Evolutionary conservation across 2,888 invertebrate genomes (phyloP).

Genomic region (Pilophorus perplexus): DNA sequence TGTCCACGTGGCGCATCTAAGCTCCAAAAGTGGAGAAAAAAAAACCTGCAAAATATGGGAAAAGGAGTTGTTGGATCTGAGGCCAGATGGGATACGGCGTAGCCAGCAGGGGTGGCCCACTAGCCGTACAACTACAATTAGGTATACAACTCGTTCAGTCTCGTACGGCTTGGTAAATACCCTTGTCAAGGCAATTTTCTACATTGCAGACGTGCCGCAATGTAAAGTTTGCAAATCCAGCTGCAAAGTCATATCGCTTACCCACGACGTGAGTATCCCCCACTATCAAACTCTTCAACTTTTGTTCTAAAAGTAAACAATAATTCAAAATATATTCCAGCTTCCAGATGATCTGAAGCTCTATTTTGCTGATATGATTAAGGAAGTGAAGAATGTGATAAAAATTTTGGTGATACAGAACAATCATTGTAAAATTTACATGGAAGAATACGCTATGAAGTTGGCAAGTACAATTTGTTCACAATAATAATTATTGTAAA

Average conservation of each 20-base stretch:
- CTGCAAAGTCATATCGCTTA: conserved; percentile 40
- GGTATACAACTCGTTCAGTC: no score
- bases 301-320: neutral
- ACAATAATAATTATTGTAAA: neutral
- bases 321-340: conserved; percentile 18
- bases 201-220: conserved; percentile 24
- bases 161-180: no score
- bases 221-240: conserved; percentile 34
- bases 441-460: conserved; percentile 42
- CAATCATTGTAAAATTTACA: conserved; percentile 43
- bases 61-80: no score
- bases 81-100: no score
- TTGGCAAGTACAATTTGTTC: conserved; percentile 31
- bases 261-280: conserved; percentile 41
- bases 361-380: conserved; percentile 39
- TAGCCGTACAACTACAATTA: no score
- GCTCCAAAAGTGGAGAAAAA: no score
- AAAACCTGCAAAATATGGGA: no score
- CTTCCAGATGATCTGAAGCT: conserved; percentile 41
- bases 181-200: no score
- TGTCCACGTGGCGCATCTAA: no score
- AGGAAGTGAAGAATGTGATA: conserved; percentile 38
- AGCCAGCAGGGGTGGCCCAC: no score
- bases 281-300: neutral
- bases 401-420: conserved; percentile 40